Evolutionary conservation across 2,888 invertebrate genomes (phyloP).

Genomic region (Argyra leucocephala): DNA sequence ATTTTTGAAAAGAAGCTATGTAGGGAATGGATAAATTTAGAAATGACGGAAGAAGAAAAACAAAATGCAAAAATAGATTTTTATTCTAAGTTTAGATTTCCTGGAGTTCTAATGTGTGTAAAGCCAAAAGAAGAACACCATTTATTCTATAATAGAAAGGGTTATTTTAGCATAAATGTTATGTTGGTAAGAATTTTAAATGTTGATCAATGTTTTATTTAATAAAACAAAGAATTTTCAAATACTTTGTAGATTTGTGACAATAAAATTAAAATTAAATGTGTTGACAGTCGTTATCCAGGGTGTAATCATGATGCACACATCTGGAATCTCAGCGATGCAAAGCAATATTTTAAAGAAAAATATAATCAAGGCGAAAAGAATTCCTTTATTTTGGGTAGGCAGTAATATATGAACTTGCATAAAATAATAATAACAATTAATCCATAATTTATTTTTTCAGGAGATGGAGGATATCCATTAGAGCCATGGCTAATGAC

Average conservation of each 20-base stretch:
- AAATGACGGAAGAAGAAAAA: neutral
- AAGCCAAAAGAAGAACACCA: constrained; percentile 11
- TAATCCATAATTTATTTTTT: neutral
- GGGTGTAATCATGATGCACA: neutral
- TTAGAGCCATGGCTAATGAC: constrained; percentile 19
- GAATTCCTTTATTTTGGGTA: neutral
- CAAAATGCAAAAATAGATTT: neutral
- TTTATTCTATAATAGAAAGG: constrained; percentile 11
- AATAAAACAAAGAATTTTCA: neutral
- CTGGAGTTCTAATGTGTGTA: constrained; percentile 8
- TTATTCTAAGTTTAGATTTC: constrained; percentile 7
- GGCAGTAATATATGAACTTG: neutral
- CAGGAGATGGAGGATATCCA: constrained; percentile 16
- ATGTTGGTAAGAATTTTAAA: too few species aligned
- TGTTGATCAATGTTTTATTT: neutral
- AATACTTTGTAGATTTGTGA: neutral
- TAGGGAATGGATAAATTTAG: neutral
- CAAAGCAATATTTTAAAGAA: constrained; percentile 2
- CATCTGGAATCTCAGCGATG: neutral
- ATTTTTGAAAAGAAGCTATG: neutral
- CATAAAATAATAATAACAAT: neutral
- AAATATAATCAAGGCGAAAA: neutral
- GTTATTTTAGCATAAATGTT: constrained; percentile 12
- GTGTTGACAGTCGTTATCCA: neutral
- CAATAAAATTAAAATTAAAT: neutral